phyloP scores from a whole-genome alignment of 2,797 vertebrate species.

The Muscicapa striata region DNA sequence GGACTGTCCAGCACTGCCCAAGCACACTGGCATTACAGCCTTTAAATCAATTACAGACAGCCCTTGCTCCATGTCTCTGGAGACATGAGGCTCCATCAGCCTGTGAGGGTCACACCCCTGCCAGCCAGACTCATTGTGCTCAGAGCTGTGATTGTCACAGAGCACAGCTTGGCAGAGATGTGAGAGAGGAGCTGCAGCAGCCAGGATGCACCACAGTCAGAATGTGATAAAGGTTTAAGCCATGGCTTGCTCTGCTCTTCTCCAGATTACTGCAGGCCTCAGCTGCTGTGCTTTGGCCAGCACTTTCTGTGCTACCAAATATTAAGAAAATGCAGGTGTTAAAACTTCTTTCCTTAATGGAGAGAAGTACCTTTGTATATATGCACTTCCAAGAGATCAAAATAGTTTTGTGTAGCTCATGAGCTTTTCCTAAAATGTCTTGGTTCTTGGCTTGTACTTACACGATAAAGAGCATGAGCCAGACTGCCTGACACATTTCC shows the following conservation, averaged over 20 bases:
- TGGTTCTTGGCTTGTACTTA: background rate
- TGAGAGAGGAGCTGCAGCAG: conserved; percentile 17
- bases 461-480: accelerated
- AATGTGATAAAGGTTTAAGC: conserved; percentile 11
- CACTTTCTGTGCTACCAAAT: background rate
- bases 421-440: background rate
- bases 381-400: background rate
- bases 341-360: background rate
- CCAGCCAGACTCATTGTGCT: background rate
- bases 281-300: background rate
- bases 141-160: background rate
- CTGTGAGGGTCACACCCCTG: background rate
- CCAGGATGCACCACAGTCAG: conserved; percentile 40
- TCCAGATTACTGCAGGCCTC: background rate
- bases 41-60: background rate
- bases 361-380: background rate
- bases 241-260: background rate
- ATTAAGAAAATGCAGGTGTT: background rate
- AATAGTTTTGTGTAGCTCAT: background rate
- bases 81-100: background rate
- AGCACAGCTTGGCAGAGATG: background rate
- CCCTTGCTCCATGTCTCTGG: background rate
- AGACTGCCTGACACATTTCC: background rate
- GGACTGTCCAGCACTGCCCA: background rate
- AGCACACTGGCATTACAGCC: background rate